Percentiles rank a stretch among this genome's conserved stretches.
These are phyloP conservation scores for Etheostoma perlongum DNA, from an alignment of 2,797 vertebrate genomes.

Conservation along the genomic window DNA sequence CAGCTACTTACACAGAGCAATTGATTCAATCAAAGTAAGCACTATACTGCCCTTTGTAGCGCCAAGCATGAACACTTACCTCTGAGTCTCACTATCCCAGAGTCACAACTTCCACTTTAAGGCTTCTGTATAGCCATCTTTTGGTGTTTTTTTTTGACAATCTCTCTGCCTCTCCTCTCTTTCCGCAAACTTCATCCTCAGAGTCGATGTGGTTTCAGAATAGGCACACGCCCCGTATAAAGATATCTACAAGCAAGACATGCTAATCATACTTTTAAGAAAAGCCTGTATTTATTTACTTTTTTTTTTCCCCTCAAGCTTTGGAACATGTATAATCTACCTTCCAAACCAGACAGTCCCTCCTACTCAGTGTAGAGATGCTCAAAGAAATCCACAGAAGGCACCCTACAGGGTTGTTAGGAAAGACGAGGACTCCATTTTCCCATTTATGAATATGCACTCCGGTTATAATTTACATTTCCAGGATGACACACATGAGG, in stretches of 20 bases:
- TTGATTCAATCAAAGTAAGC: constrained; percentile 87
- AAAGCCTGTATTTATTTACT: constrained; percentile 44
- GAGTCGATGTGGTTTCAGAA: constrained; percentile 30
- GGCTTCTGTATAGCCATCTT: constrained; percentile 68
- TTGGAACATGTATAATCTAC: constrained; percentile 49
- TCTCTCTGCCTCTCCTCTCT: constrained; percentile 40
- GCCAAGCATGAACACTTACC: constrained; percentile 75
- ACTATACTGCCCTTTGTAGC: constrained; percentile 81
- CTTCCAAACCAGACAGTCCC: constrained; percentile 50
- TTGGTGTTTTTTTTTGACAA: constrained; percentile 57
- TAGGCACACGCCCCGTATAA: constrained; percentile 20
- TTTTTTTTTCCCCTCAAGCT: constrained; percentile 27
- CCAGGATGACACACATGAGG: constrained; percentile 56
- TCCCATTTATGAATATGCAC: constrained; percentile 67
- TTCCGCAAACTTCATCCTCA: constrained; percentile 11
- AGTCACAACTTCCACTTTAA: constrained; percentile 79
- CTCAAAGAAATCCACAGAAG: constrained; percentile 58
- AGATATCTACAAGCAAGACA: constrained; percentile 47
- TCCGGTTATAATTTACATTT: constrained; percentile 71
- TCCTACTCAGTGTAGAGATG: constrained; percentile 48
- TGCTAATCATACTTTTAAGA: constrained; percentile 55
- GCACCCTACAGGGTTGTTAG: constrained; percentile 50
- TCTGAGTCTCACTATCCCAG: constrained; percentile 70
- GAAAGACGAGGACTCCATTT: constrained; percentile 62
- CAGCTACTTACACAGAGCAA: constrained; percentile 85